Evolutionary conservation across 1,140 invertebrate genomes (phyloP).

Genomic region (Pseudoatta argentina): DNA sequence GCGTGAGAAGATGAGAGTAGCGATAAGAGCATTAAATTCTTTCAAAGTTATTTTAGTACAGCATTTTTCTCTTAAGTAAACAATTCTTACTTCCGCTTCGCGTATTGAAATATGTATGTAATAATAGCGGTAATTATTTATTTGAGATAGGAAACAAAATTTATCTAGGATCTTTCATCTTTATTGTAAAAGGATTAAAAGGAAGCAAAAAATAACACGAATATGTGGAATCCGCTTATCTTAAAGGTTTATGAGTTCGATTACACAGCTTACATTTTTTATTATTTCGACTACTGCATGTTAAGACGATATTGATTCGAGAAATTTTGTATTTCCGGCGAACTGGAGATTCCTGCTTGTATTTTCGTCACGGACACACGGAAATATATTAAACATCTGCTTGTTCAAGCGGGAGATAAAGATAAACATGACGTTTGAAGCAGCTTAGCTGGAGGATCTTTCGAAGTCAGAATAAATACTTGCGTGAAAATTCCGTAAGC

Average conservation of each 20-base stretch:
- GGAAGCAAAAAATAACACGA: not conserved
- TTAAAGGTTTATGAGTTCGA: not conserved
- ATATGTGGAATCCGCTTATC: not conserved
- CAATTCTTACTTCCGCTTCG: not conserved
- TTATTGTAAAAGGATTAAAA: not conserved
- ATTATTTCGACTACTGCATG: not conserved
- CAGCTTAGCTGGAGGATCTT: constrained; percentile 37
- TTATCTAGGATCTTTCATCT: not conserved
- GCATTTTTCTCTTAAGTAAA: not conserved
- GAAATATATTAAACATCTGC: constrained; percentile 42
- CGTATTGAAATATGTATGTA: not conserved
- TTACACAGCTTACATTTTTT: not conserved
- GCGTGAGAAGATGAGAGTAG: not conserved
- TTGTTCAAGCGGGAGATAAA: constrained; percentile 50
- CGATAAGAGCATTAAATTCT: not conserved
- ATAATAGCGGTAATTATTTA: constrained; percentile 12
- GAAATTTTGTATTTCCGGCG: not conserved
- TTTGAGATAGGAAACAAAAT: not conserved
- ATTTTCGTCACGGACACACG: not conserved
- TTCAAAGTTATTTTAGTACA: not conserved
- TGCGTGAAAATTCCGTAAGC: constrained; percentile 45
- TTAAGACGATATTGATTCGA: not conserved
- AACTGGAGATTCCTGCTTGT: not conserved
- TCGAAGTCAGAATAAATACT: constrained; percentile 53
- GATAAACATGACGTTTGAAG: constrained; percentile 47